Evolutionary conservation across 1,140 invertebrate genomes (phyloP), one percentile per base, ranked within the genome.

Genomic region (Venturia canescens): DNA sequence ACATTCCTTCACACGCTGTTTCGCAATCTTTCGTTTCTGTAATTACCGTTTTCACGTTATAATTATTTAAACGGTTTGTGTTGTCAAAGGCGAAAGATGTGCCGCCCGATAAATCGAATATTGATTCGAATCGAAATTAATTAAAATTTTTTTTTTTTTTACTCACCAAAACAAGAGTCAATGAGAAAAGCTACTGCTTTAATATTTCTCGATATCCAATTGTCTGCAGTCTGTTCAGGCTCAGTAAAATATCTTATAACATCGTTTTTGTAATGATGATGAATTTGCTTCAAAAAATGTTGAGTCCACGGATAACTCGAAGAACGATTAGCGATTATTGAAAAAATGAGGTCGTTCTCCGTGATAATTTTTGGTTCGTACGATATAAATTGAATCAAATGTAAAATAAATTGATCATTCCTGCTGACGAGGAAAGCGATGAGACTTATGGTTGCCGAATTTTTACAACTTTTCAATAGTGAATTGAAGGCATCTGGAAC

Each of bases 121-220:
- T n/a, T n/a, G n/a, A n/a, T n/a, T n/a, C n/a, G n/a, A n/a, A n/a
- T n/a, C 57, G 15, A 53, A 53, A 53, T 18, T 53, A 1, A 57
- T 57, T 23, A 53, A 4, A 16, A 16, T 53, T 53, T 2, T 3
- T 53, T 63, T 11, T 23, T 23, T 29, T 21, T 6, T 60, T 66
- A 72, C 75, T 84, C 82, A 88, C 86, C 87, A 57, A 91, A 89
- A 67, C 74, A 80, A 15, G 66, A 66, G 29, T 89, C 80, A 13
- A 92, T 89, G n/a, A 92, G 80, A 80, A 86, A 87, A 18, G 69
- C 74, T 6, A 89, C 79, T 0, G 86, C 88, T 23, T 82, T 23
- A 53, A 85, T 26, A 80, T 91, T 88, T 70, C 87, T 82, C 78
- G 84, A 81, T 74, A 91, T 87, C 89, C 90, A 91, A 21, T 69